Evolutionary conservation across 2,888 invertebrate species (phyloP).

Genomic region (Drosophila melanosoma): DNA sequence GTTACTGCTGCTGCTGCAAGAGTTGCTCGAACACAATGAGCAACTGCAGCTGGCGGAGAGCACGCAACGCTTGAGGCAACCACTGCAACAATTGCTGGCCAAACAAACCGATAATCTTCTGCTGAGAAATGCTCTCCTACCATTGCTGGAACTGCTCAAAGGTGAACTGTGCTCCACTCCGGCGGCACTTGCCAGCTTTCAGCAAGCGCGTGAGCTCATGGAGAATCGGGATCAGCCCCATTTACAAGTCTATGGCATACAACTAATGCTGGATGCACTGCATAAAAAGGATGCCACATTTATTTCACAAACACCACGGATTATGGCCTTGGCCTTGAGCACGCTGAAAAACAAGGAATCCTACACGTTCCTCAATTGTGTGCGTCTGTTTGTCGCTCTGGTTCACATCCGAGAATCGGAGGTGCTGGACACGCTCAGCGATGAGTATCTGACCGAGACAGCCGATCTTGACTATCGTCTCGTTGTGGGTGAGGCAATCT

Average conservation of each 20-base stretch:
- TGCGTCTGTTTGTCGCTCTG: slow-evolving; percentile 81
- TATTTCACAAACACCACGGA: slow-evolving; percentile 76
- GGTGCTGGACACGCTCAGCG: slow-evolving; percentile 82
- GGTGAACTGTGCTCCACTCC: slow-evolving; percentile 38
- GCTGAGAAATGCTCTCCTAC: slow-evolving; percentile 63
- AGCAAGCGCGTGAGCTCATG: slow-evolving; percentile 76
- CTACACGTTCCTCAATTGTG: slow-evolving; percentile 84
- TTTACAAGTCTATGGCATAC: slow-evolving; percentile 83
- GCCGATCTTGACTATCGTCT: slow-evolving; percentile 81
- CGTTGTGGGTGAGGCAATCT: slow-evolving; percentile 83
- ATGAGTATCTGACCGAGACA: slow-evolving; percentile 81
- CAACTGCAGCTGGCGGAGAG: slow-evolving; percentile 37
- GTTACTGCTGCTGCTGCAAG: slow-evolving; percentile 78
- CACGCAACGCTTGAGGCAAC: slow-evolving; percentile 39
- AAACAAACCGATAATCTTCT: slow-evolving; percentile 51
- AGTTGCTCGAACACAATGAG: slow-evolving; percentile 71
- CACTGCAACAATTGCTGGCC: slow-evolving; percentile 51
- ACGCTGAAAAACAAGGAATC: slow-evolving; percentile 83
- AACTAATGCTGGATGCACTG: slow-evolving; percentile 79
- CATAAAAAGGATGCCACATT: slow-evolving; percentile 73
- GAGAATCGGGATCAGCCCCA: slow-evolving; percentile 77
- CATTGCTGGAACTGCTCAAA: slow-evolving; percentile 52
- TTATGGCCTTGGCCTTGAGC: slow-evolving; percentile 81
- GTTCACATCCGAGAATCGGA: slow-evolving; percentile 80
- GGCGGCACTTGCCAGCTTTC: slow-evolving; percentile 35